Evolutionary conservation across 2,113 vertebrate genomes (phyloP).

Genomic region (Colistium nudipinnis): DNA sequence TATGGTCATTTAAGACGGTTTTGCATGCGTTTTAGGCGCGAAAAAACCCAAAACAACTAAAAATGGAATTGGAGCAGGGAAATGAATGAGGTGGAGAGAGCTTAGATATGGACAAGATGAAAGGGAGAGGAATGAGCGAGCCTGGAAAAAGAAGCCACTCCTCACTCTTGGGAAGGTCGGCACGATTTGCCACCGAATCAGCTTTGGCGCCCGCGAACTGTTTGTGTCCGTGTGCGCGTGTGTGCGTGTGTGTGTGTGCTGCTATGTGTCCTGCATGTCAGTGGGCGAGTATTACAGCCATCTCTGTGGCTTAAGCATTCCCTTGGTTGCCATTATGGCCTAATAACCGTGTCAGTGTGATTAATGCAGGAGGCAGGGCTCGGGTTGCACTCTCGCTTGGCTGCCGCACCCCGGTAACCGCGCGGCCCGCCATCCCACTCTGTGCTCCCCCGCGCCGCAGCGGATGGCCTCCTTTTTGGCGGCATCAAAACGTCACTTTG

Average conservation of each 20-base stretch:
- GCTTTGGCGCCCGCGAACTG: conserved; percentile 20
- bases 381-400: conserved; percentile 54
- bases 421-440: conserved; percentile 48
- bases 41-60: no score
- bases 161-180: conserved; percentile 52
- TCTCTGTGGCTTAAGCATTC: conserved; percentile 59
- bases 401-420: conserved; percentile 44
- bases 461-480: background rate
- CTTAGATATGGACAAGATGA: background rate
- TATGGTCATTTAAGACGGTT: no score
- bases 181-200: conserved; percentile 14
- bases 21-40: background rate
- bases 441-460: background rate
- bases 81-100: background rate
- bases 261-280: conserved; percentile 51
- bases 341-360: conserved; percentile 75
- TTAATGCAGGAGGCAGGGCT: conserved; percentile 62
- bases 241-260: conserved; percentile 1
- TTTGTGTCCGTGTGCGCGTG: conserved; percentile 16
- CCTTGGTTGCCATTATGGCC: conserved; percentile 67
- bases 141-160: conserved; percentile 14
- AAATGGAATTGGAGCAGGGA: no score
- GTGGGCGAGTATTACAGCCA: conserved; percentile 54
- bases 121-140: background rate
- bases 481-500: conserved; percentile 21